Conservation (phyloP, 2,888 invertebrate genomes). For the Philopedon plagiatum region DNA sequence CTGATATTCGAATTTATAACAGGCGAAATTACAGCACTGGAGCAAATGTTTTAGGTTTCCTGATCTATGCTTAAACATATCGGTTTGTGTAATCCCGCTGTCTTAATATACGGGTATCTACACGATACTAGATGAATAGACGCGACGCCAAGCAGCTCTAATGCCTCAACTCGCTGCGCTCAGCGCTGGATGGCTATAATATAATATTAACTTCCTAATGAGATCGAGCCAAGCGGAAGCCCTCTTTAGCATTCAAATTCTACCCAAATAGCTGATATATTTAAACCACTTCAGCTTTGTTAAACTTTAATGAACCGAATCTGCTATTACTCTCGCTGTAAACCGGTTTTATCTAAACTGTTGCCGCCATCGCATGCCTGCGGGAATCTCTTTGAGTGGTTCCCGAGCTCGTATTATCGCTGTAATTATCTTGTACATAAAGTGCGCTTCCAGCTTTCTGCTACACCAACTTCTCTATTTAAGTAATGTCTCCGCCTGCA, state of each 20-base stretch:
- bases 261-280: slow-evolving; percentile 3
- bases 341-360: slow-evolving; percentile 29
- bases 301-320: slow-evolving; percentile 21
- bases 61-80: too few relatives aligned
- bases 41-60: too few relatives aligned
- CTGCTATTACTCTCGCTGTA: slow-evolving; percentile 13
- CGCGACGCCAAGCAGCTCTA: too few relatives aligned
- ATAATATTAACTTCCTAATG: not conserved
- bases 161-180: too few relatives aligned
- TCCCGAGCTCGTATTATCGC: slow-evolving; percentile 33
- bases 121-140: too few relatives aligned
- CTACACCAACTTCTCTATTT: slow-evolving; percentile 17
- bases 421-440: slow-evolving; percentile 41
- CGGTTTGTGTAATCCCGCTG: too few relatives aligned
- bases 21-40: too few relatives aligned
- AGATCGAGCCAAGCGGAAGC: not conserved
- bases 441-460: slow-evolving; percentile 34
- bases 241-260: not conserved
- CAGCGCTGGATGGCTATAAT: too few relatives aligned
- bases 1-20: too few relatives aligned
- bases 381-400: slow-evolving; percentile 30
- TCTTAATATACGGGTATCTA: too few relatives aligned
- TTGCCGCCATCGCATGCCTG: slow-evolving; percentile 25
- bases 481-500: slow-evolving; percentile 28
- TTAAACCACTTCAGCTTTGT: slow-evolving; percentile 10